Conservation (phyloP, 2,113 vertebrate species). For the Equus przewalskii region DNA sequence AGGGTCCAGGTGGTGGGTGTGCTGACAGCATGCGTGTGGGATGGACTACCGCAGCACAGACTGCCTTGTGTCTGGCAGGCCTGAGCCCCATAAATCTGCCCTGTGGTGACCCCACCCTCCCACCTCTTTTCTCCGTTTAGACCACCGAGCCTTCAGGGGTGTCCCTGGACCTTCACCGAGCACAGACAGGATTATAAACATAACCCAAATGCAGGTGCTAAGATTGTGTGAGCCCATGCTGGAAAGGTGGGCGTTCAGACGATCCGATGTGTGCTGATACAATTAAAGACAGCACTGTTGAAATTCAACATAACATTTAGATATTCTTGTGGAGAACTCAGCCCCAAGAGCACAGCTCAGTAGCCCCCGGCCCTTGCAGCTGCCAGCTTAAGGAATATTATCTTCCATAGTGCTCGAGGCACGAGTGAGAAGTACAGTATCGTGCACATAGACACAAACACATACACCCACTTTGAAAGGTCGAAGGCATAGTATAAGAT, state of each 20-base stretch:
- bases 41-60: rapidly evolving
- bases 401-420: background rate
- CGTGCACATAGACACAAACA: rapidly evolving
- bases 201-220: background rate
- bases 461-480: background rate
- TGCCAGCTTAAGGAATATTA: background rate
- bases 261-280: rapidly evolving
- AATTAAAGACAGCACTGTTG: rapidly evolving
- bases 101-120: background rate
- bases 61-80: background rate
- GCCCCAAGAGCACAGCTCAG: background rate
- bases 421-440: background rate
- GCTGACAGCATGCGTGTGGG: background rate
- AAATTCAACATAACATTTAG: too few relatives aligned
- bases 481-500: background rate
- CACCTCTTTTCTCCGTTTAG: background rate
- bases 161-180: background rate
- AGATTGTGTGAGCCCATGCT: rapidly evolving
- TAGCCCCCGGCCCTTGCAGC: background rate
- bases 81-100: background rate
- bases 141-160: background rate
- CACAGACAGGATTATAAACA: background rate
- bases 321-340: background rate
- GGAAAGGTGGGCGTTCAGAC: background rate
- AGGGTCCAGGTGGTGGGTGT: background rate